Conservation (phyloP, 2,797 vertebrate species). For the Pampus argenteus region DNA sequence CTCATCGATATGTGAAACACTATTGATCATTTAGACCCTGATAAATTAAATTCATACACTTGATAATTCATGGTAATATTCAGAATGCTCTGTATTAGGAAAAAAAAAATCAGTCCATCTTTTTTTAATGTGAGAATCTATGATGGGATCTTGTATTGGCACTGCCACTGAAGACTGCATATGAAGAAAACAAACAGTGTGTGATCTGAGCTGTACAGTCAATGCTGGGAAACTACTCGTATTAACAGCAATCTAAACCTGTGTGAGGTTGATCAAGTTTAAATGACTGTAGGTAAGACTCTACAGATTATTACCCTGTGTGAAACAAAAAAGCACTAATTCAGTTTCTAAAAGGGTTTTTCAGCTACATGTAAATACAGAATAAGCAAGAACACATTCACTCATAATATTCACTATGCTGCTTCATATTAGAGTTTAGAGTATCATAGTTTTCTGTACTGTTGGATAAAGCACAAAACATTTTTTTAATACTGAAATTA, state of each 20-base stretch:
- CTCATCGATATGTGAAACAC: conserved; percentile 88
- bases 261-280: background rate
- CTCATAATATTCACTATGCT: too few species aligned
- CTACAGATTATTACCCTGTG: background rate
- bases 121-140: conserved; percentile 54
- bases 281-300: conserved; percentile 1
- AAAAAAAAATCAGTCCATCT: conserved; percentile 46
- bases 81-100: conserved; percentile 59
- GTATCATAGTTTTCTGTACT: background rate
- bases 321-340: background rate
- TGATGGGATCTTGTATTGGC: conserved; percentile 52
- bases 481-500: background rate
- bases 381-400: background rate
- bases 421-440: too few species aligned
- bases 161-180: conserved; percentile 53
- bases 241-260: conserved; percentile 1
- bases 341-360: background rate
- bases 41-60: conserved; percentile 88
- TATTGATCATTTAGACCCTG: conserved; percentile 87
- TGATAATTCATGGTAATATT: conserved; percentile 83
- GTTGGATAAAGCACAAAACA: background rate
- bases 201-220: conserved; percentile 20
- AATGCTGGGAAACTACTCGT: background rate
- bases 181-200: conserved; percentile 43
- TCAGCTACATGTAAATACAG: background rate